A percentile compares a stretch with the other conserved stretches of the same genome.
Conservation (phyloP, 1,140 invertebrate genomes). For the Drosophila obscura region DNA sequence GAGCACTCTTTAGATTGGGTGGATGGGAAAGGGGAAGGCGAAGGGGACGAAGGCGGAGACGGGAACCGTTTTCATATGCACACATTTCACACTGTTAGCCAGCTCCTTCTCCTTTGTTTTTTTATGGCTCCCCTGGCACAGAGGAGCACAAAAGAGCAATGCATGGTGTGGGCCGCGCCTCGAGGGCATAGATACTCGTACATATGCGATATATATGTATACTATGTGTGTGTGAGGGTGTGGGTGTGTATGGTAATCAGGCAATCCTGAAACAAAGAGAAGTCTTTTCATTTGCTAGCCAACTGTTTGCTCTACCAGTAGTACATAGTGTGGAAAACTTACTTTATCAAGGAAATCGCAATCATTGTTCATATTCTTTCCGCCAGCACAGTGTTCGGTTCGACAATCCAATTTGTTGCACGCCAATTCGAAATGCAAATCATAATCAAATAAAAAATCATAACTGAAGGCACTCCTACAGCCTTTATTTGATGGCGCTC, state of each 20-base stretch:
- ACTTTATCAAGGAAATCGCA: constrained; percentile 8
- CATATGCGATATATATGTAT: constrained; percentile 8
- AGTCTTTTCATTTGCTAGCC: constrained; percentile 7
- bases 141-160: constrained; percentile 1
- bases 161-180: constrained; percentile 1
- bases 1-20: constrained; percentile 7
- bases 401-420: constrained; percentile 35
- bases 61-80: constrained; percentile 48
- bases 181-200: constrained; percentile 14
- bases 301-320: too few species aligned
- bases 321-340: too few species aligned
- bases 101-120: constrained; percentile 14
- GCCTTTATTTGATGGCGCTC: constrained; percentile 53
- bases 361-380: constrained; percentile 25
- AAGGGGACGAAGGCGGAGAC: not conserved
- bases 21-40: not conserved
- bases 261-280: constrained; percentile 6
- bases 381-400: not conserved
- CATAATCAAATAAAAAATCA: constrained; percentile 75
- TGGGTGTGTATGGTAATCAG: constrained; percentile 26
- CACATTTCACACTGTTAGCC: constrained; percentile 34
- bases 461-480: constrained; percentile 50
- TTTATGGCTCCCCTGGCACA: constrained; percentile 27
- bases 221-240: not conserved
- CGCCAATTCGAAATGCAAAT: constrained; percentile 59